Evolutionary conservation across 1,140 invertebrate genomes (phyloP), one percentile per base, ranked within the genome.

Genomic region (Amphibalanus amphitrite): DNA sequence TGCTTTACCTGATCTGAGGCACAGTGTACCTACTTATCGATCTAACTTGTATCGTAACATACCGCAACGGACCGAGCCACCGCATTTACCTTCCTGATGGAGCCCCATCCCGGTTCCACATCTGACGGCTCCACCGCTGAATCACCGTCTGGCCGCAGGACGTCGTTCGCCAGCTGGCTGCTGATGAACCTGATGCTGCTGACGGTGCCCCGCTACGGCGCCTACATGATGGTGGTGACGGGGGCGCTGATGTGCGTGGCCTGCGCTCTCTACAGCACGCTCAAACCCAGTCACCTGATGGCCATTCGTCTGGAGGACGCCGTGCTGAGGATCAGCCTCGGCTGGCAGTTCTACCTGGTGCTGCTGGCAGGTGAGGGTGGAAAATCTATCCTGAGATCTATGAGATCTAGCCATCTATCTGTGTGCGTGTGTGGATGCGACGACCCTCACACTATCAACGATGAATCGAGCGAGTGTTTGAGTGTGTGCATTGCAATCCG

Each of bases 331-430:
- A 95, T 96, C 79, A 82, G 84, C 28, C 88, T 92, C 67, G 94
- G 94, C 29, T 96, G 92, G 90, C 93, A 91, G 80, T 97, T 90
- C 82, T 97, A 92, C 90, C 82, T 97, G 29, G 86, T 94, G 28
- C 80, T 97, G 0, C 84, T 90, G 67, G 89, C 92, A 76, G 95
- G 93, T 93, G 81, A 81, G 76, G 77, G 69, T n/a, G 47, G 47
- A 38, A 15, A 38, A 38, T 59, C 47, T 20, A 8, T 23, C 13
- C 6, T 17, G 47, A 1, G 47, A 20, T 23, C 47, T 59, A n/a
- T n/a, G n/a, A n/a, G n/a, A n/a, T n/a, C n/a, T n/a, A n/a, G n/a
- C n/a, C n/a, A n/a, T n/a, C n/a, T n/a, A n/a, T n/a, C n/a, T n/a
- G n/a, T n/a, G n/a, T n/a, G n/a, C n/a, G n/a, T n/a, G n/a, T 17